Percentiles rank a stretch among this genome's conserved stretches.
phyloP scores from a whole-genome alignment of 2,113 vertebrate species.

The Bubo blakistoni region DNA sequence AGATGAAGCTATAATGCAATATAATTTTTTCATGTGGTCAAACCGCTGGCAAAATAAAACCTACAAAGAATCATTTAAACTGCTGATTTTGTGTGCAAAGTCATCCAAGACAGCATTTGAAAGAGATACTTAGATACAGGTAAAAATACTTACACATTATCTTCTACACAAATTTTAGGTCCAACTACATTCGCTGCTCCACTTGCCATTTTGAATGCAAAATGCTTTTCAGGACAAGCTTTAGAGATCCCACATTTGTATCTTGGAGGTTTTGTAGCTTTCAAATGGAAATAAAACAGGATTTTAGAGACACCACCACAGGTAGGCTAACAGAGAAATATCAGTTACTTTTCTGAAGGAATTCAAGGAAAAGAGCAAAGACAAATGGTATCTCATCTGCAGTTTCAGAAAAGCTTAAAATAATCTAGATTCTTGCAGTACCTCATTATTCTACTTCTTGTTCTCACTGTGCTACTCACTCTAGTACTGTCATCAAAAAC shows the following conservation, averaged over 20 bases:
- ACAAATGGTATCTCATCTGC: not conserved
- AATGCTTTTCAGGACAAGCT: constrained; percentile 86
- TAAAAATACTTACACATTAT: constrained; percentile 83
- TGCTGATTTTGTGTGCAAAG: not conserved
- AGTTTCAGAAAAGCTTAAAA: not conserved
- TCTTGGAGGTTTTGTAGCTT: constrained; percentile 79
- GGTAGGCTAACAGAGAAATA: not conserved
- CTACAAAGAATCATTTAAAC: not conserved
- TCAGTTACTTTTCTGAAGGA: not conserved
- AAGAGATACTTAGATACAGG: not conserved
- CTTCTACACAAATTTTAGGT: constrained; percentile 92
- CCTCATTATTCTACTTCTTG: not conserved
- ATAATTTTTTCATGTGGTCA: not conserved
- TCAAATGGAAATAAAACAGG: not conserved
- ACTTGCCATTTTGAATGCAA: constrained; percentile 94
- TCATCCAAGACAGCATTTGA: not conserved
- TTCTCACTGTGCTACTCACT: not conserved
- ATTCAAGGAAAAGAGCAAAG: not conserved
- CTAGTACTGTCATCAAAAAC: not conserved
- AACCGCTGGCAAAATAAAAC: not conserved
- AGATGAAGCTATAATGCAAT: not conserved
- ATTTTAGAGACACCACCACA: not conserved
- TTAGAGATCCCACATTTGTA: constrained; percentile 90
- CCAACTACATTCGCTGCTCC: constrained; percentile 96
- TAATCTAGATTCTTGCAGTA: not conserved